Base-by-base conservation (phyloP, 2,113 vertebrate genomes). In the Microtus oregoni region DNA sequence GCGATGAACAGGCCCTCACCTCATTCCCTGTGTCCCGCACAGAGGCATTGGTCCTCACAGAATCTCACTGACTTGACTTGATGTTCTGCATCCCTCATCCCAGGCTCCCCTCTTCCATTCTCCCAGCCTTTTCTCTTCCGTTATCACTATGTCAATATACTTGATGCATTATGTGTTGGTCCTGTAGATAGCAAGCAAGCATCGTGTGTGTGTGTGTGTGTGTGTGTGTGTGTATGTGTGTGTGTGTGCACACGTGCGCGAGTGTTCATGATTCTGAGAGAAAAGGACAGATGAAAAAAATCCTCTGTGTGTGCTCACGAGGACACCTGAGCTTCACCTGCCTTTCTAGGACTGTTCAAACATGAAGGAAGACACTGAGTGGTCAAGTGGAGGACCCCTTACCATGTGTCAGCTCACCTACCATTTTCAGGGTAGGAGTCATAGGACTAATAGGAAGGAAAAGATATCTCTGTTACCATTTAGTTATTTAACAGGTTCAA, bases 281-380 rank as follows among this genome's bases (percentile, higher is more conserved):
- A 82, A 86, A 89, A 91, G 26, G 38, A 32, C 63, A 83, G 90
- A 72, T 38, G 8, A 17, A 75, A 90, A 90, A 67, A 95, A 8
- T 11, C 47, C 28, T 41, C 1, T 32, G 1, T 17, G 4, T 13
- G 10, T 38, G 32, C 35, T 79, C 82, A 35, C 4, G 47, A 30
- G 2, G 58, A 28, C 19, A 70, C 19, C 17, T 86, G 32, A 28
- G 28, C n/a, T 24, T 86, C 41, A 38, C n/a, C 17, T 9, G 26
- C 9, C 15, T 6, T 44, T 41, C 76, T 7, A 89, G 35, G 82
- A 76, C 61, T 77, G 5, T 13, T 15, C 79, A 50, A 41, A 38
- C 24, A 1, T 11, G 72, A 63, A 13, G 47, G 72, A 76, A 35
- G 68, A n/a, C 58, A 20, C n/a, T 28, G 28, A 94, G 8, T 44